A percentile compares a stretch with the other conserved stretches of the same genome.
phyloP scores from a whole-genome alignment of 2,113 vertebrate genomes.

The Mastomys natalensis region DNA sequence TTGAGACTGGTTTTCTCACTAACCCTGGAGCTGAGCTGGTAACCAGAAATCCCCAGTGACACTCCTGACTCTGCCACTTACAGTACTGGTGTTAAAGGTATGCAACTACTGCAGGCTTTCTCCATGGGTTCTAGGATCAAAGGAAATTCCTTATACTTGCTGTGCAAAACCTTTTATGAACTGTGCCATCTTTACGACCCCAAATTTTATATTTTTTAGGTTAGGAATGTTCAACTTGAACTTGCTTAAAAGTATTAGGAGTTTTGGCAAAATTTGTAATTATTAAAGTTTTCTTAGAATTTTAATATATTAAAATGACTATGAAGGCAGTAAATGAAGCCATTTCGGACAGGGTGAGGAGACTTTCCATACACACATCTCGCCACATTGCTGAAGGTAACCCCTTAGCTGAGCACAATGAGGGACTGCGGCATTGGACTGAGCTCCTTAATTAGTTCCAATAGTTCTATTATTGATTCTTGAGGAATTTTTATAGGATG shows the following conservation, averaged over 20 bases:
- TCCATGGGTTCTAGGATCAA: background rate
- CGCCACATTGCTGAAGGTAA: background rate
- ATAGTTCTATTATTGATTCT: background rate
- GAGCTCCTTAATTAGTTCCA: background rate
- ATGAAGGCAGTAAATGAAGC: background rate
- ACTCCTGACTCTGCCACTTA: too few relatives aligned
- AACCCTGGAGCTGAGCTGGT: background rate
- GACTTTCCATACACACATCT: background rate
- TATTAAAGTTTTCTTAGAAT: slow-evolving; percentile 32
- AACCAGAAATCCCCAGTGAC: background rate
- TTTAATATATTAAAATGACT: background rate
- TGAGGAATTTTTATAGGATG: background rate
- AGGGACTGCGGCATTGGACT: background rate
- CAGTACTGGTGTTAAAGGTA: too few relatives aligned
- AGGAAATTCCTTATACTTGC: background rate
- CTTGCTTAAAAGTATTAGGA: background rate
- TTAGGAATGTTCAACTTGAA: background rate
- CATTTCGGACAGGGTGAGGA: background rate
- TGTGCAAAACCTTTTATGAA: background rate
- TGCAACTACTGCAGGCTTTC: background rate
- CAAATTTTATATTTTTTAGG: background rate
- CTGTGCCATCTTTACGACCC: background rate
- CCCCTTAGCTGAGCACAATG: background rate
- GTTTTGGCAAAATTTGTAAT: slow-evolving; percentile 40
- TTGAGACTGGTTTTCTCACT: background rate